Evolutionary conservation across 2,888 invertebrate genomes (phyloP), one percentile per base, ranked within the genome.

Genomic region (Morpho helenor): DNA sequence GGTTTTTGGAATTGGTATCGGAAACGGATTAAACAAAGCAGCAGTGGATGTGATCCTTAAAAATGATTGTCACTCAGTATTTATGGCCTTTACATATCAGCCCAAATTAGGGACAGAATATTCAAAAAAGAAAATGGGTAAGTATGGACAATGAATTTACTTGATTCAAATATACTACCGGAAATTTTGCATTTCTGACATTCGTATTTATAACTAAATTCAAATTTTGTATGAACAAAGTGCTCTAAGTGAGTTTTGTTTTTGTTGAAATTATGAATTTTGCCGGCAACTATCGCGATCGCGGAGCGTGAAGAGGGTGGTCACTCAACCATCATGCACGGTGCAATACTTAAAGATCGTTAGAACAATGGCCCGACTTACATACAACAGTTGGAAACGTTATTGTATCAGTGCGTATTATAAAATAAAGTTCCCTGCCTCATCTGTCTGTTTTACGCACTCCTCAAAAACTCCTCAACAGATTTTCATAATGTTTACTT

Each of bases 281-380:
- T 39, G 6, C 31, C 39, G 44, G 44, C 44, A n/a, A 10, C 16
- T n/a, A 51, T 39, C 45, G 52, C 52, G 56, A 23, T 47, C 57
- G 53, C 23, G 48, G 23, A 47, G 52, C 52, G 56, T 59, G 50
- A 60, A 39, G 52, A 53, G 64, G 67, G 66, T 67, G 67, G 47
- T 52, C 66, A 61, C 57, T 55, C 58, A 48, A 64, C 55, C 67
- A 62, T 59, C 49, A 52, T 39, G 56, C 55, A 57, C 62, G 63
- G 66, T 67, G 66, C 66, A 59, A 65, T 67, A 67, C 63, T 54
- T 48, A 22, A 10, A 48, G 54, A 49, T 48, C 10, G 41, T 52
- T 51, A 39, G 39, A 48, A 54, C 42, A 48, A 54, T 47, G 16
- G 9, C 9, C 0, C 9, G 7, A 45, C 22, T 41, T 47, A 46